These are phyloP conservation scores for Mycteria americana DNA, from an alignment of 2,797 vertebrate genomes.

Conservation along the genomic window DNA sequence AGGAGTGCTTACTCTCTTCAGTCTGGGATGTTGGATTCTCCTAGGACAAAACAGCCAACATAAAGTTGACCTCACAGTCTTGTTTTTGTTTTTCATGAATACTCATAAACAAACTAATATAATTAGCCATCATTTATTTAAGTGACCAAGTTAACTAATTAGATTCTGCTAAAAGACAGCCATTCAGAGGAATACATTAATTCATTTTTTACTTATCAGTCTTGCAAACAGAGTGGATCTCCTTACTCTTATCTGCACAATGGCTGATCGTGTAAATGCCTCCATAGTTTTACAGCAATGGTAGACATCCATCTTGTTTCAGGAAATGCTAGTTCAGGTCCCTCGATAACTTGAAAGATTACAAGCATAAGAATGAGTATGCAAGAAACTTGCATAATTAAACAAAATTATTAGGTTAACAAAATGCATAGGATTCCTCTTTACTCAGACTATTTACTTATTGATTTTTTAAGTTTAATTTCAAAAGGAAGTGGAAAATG, in stretches of 20 bases:
- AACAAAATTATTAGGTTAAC: background rate
- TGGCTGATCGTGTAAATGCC: background rate
- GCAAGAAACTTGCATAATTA: constrained; percentile 15
- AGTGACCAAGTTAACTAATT: background rate
- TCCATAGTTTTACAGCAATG: background rate
- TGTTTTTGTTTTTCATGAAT: background rate
- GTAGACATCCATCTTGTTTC: background rate
- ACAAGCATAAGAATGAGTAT: background rate
- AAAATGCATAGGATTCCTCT: background rate
- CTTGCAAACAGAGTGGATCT: background rate
- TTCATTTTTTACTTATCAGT: background rate
- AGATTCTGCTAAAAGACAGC: background rate
- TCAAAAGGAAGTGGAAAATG: background rate
- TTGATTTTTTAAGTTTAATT: background rate
- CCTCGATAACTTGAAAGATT: constrained; percentile 14
- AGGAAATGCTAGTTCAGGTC: background rate
- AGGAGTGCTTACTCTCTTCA: background rate
- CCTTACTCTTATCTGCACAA: background rate
- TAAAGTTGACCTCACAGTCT: background rate
- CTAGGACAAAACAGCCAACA: background rate
- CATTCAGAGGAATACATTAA: background rate
- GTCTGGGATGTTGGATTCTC: background rate
- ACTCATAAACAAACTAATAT: background rate
- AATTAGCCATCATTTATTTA: background rate
- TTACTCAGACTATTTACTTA: background rate